Evolutionary conservation across 2,113 vertebrate species (phyloP).

Genomic region (Hiodon tergisus): DNA sequence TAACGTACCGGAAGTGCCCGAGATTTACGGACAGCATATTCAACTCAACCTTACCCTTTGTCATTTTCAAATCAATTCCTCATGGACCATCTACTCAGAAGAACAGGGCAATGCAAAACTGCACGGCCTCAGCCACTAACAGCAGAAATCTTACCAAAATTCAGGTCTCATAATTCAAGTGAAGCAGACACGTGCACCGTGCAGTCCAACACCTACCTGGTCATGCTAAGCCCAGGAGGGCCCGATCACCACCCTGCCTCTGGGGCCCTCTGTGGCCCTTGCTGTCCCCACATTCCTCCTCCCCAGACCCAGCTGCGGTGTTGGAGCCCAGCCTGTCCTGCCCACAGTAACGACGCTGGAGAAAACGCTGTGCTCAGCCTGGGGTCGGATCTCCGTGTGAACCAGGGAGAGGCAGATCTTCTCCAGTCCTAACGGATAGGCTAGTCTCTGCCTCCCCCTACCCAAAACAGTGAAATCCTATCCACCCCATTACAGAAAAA

Average conservation of each 20-base stretch:
- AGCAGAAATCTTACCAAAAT: neutral
- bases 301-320: neutral
- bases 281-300: neutral
- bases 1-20: too few species aligned
- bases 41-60: too few species aligned
- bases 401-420: constrained; percentile 5
- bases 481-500: constrained; percentile 41
- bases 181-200: neutral
- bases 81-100: too few species aligned
- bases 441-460: constrained; percentile 46
- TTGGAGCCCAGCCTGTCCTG: neutral
- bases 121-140: neutral
- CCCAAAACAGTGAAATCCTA: constrained; percentile 61
- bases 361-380: neutral
- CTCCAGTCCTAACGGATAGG: constrained; percentile 42
- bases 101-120: too few species aligned
- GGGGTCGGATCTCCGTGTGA: constrained; percentile 18
- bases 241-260: constrained; percentile 12
- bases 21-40: too few species aligned
- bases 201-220: constrained; percentile 28
- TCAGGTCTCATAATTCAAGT: neutral
- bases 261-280: neutral
- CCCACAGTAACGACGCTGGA: neutral
- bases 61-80: too few species aligned
- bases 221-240: constrained; percentile 26